phyloP scores from a whole-genome alignment of 2,113 vertebrate genomes.

The Stigmatopora argus region DNA sequence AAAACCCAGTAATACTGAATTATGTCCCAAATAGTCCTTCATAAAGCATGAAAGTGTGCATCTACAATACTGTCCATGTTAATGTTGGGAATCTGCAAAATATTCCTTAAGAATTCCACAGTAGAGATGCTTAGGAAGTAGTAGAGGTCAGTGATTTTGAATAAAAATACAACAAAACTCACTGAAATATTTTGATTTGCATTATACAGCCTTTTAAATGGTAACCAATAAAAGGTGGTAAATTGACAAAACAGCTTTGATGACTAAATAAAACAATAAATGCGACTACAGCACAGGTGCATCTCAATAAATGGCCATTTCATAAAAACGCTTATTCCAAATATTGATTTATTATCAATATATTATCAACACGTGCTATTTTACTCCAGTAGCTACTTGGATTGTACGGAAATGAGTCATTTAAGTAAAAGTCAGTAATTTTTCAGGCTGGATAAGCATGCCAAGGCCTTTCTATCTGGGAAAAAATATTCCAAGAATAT shows the following conservation, averaged over 20 bases:
- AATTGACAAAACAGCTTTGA: conserved; percentile 44
- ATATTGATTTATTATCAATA: too few relatives aligned
- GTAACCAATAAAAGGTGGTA: conserved; percentile 17
- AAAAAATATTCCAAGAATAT: too few relatives aligned
- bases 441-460: too few relatives aligned
- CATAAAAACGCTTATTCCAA: background rate
- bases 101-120: conserved; percentile 15
- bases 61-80: conserved; percentile 2
- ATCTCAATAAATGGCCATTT: background rate
- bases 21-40: background rate
- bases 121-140: conserved; percentile 37
- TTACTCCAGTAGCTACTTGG: too few relatives aligned
- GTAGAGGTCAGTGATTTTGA: conserved; percentile 50
- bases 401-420: too few relatives aligned
- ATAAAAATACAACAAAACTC: conserved; percentile 29
- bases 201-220: conserved; percentile 6
- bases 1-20: background rate
- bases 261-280: background rate
- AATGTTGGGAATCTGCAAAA: conserved; percentile 36
- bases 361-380: too few relatives aligned
- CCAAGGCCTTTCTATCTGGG: too few relatives aligned
- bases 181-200: conserved; percentile 13
- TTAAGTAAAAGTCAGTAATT: too few relatives aligned
- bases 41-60: conserved; percentile 17
- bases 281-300: background rate